These are phyloP conservation scores for Spheniscus humboldti DNA, from an alignment of 2,797 vertebrate genomes.

Conservation along the genomic window DNA sequence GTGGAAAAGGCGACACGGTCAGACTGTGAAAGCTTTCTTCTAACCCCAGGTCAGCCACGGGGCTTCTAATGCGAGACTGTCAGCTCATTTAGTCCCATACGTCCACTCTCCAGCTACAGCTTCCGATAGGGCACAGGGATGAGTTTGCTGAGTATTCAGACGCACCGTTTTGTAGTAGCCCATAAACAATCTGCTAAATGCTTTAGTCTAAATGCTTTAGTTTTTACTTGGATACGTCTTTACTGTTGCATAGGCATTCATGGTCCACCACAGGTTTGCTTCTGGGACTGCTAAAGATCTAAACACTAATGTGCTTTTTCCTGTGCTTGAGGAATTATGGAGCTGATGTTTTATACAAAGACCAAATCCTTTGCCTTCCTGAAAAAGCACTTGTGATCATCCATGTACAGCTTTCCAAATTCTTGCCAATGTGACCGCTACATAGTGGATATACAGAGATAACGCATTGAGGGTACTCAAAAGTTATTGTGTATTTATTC, in stretches of 20 bases:
- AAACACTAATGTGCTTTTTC: background rate
- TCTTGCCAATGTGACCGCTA: background rate
- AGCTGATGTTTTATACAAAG: background rate
- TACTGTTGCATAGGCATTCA: background rate
- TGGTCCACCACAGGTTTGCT: background rate
- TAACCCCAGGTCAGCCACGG: background rate
- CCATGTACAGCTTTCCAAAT: background rate
- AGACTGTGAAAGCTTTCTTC: background rate
- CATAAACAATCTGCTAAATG: background rate
- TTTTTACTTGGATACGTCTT: background rate
- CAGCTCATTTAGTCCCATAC: fast-evolving
- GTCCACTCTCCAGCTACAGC: background rate
- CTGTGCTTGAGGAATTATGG: background rate
- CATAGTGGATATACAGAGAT: background rate
- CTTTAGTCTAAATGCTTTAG: background rate
- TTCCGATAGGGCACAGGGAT: background rate
- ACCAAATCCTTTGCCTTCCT: background rate
- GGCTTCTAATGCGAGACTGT: fast-evolving
- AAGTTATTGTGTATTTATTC: fast-evolving
- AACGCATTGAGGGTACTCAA: background rate
- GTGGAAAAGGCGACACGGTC: background rate
- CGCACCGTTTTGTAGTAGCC: background rate
- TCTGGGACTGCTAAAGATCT: background rate
- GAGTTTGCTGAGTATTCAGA: background rate
- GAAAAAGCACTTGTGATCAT: background rate